Base-by-base conservation (phyloP, 1,140 invertebrate genomes). In the Hesperophylax magnus region DNA sequence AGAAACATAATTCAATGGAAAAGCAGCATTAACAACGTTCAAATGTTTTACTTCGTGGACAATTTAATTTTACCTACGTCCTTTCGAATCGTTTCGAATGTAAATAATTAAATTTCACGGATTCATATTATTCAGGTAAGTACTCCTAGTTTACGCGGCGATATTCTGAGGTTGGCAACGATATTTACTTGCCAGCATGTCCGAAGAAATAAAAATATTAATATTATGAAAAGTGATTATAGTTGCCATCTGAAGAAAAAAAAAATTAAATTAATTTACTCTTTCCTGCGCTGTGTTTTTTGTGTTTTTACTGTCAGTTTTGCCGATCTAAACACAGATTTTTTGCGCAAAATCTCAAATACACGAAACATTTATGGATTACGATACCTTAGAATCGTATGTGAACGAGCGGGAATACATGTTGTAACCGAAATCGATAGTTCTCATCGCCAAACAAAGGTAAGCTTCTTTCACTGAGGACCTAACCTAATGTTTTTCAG, bases 401-500 rank as follows among this genome's bases (percentile, higher is more conserved):
- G 71, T 67, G 78, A 80, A 60, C 60, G 61, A 80, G 39, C 78
- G 78, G 58, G 58, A 54, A 75, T 80, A 76, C 52, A 76, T 76
- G 72, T 80, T 80, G 69, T 80, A 80, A 80, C 78, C 78, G 78
- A 80, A 76, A 80, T 80, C 78, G 47, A 80, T 80, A 80, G 78
- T 80, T 80, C 56, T 76, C 78, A 80, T 80, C 69, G 69, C 78
- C 78, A 80, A 80, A 80, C 78, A 80, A 75, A 90, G 89, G 89
- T 90, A 90, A 88, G 88, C 88, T 89, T 86, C 88, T 88, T 89
- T 88, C 87, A 86, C 86, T 83, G 77, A 86, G 86, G 86, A 85
- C 87, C 88, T 90, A 90, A 90, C 89, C 88, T 90, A 82, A 88
- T 90, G 88, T 89, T 88, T 89, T 88, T 58, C 31, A 60, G 85